Conservation (phyloP, 2,888 invertebrate genomes). For the Odontocolon sp. region DNA sequence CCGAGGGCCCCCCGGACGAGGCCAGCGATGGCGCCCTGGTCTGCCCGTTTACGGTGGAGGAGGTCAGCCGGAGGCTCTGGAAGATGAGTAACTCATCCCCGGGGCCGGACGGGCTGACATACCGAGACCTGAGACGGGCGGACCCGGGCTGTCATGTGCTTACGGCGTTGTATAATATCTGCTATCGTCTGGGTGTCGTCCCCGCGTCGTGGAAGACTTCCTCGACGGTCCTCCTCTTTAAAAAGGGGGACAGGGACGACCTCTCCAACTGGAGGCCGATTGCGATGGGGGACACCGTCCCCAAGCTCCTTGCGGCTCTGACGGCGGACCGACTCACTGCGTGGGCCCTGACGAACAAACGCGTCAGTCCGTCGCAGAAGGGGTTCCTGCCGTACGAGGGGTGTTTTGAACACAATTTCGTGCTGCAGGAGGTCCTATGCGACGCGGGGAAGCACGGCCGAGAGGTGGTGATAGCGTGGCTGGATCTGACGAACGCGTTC, state of each 20-base stretch:
- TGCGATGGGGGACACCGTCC: conserved; percentile 65
- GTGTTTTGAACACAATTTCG: conserved; percentile 75
- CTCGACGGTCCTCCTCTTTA: conserved; percentile 40
- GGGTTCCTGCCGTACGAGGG: conserved; percentile 75
- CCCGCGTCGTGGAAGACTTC: conserved; percentile 50
- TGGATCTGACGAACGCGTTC: conserved; percentile 78
- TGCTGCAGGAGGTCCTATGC: conserved; percentile 68
- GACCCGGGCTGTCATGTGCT: conserved; percentile 49
- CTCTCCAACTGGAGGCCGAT: conserved; percentile 72
- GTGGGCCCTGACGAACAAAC: conserved; percentile 48
- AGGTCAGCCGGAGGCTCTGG: conserved; percentile 6
- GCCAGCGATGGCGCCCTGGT: background rate
- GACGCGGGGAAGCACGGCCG: conserved; percentile 57
- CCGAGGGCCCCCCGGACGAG: background rate
- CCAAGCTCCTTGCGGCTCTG: conserved; percentile 64
- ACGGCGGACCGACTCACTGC: conserved; percentile 62
- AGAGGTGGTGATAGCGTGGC: conserved; percentile 71
- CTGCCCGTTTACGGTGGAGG: background rate
- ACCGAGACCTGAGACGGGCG: conserved; percentile 51
- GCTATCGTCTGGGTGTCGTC: conserved; percentile 3
- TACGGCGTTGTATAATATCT: conserved; percentile 30
- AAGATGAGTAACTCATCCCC: conserved; percentile 28
- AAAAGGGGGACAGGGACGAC: conserved; percentile 55
- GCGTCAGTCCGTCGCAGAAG: conserved; percentile 71
- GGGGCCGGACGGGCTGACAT: conserved; percentile 64